phyloP scores from a whole-genome alignment of 2,888 invertebrate species.

The Plagodis pulveraria region DNA sequence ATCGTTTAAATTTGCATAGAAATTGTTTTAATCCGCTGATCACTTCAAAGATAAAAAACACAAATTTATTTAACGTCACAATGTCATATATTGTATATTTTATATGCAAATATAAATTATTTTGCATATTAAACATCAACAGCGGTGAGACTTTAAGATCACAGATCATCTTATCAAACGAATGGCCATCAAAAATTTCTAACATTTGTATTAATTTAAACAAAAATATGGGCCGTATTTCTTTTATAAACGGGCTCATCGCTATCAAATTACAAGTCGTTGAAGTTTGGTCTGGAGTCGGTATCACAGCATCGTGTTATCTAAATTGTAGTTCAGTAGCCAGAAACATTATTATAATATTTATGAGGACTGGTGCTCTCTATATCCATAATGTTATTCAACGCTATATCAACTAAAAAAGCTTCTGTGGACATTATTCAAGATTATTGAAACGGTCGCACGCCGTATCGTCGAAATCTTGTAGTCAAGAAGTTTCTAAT shows the following conservation, averaged over 20 bases:
- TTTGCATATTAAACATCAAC: conserved; percentile 5
- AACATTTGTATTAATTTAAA: conserved; percentile 20
- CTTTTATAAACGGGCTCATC: conserved; percentile 16
- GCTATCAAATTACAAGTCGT: conserved; percentile 29
- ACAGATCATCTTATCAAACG: conserved; percentile 10
- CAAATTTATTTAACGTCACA: conserved; percentile 6
- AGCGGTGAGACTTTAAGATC: conserved; percentile 9
- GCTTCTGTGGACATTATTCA: conserved; percentile 23
- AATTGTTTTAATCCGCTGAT: conserved; percentile 6
- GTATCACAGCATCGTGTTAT: conserved; percentile 25
- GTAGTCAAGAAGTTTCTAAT: conserved; percentile 30
- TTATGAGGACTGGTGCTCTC: conserved; percentile 18
- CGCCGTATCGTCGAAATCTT: conserved; percentile 33
- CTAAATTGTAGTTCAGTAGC: conserved; percentile 33
- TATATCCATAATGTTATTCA: conserved; percentile 12
- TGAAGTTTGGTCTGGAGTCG: conserved; percentile 20
- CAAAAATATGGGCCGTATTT: conserved; percentile 10
- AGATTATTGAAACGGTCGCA: conserved; percentile 27
- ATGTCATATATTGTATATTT: conserved; percentile 1
- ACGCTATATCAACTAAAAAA: conserved; percentile 11
- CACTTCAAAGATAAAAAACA: conserved; percentile 6
- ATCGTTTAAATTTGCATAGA: conserved; percentile 8
- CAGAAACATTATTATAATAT: conserved; percentile 19
- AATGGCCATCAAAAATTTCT: conserved; percentile 1
- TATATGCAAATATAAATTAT: background rate